A percentile compares a stretch with the other conserved stretches of the same genome.
phyloP scores from a whole-genome alignment of 2,888 invertebrate genomes.

The Ectobius pallidus region DNA sequence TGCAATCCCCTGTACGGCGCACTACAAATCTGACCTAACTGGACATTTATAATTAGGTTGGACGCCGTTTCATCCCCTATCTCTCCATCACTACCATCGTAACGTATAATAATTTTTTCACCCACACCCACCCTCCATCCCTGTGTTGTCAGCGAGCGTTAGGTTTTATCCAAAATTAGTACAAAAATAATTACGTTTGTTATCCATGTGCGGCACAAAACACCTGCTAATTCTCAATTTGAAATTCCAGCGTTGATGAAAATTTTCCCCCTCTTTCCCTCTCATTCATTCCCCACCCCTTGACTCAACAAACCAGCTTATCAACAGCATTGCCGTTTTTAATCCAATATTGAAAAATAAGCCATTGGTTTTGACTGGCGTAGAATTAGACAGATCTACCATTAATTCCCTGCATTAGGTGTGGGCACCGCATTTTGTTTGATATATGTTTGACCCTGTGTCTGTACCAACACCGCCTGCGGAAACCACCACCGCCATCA shows the following conservation, averaged over 20 bases:
- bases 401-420: slow-evolving; percentile 38
- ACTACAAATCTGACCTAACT: slow-evolving; percentile 32
- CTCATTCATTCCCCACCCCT: background rate
- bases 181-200: slow-evolving; percentile 39
- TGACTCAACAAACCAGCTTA: slow-evolving; percentile 21
- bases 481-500: slow-evolving; percentile 4
- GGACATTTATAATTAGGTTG: slow-evolving; percentile 26
- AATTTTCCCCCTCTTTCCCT: slow-evolving; percentile 28
- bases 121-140: background rate
- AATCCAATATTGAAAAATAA: slow-evolving; percentile 42
- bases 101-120: slow-evolving; percentile 24
- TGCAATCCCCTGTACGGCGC: background rate
- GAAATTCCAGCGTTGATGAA: slow-evolving; percentile 37
- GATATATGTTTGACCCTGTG: slow-evolving; percentile 26
- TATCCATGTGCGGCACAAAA: slow-evolving; percentile 34
- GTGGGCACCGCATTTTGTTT: slow-evolving; percentile 30
- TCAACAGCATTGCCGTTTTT: slow-evolving; percentile 31
- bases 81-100: background rate
- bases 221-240: slow-evolving; percentile 40
- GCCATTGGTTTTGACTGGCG: slow-evolving; percentile 35
- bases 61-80: background rate
- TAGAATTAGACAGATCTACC: slow-evolving; percentile 11
- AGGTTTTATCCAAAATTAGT: slow-evolving; percentile 35
- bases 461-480: background rate
- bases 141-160: slow-evolving; percentile 25